Conservation (phyloP, 2,113 vertebrate species). For the Corythornis cristatus region DNA sequence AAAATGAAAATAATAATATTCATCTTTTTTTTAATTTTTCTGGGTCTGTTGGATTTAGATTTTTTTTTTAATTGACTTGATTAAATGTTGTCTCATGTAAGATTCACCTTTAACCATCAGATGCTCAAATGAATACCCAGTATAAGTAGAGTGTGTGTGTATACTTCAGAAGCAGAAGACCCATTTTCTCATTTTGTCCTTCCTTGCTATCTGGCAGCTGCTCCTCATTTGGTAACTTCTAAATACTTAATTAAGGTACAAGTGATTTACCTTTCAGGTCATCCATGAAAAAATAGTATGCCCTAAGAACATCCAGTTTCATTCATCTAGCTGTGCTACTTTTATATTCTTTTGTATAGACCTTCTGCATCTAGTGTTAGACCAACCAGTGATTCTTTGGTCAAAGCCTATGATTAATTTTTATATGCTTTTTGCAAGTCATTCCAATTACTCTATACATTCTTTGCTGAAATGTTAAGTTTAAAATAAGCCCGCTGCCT, state of each 20-base stretch:
- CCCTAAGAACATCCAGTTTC: background rate
- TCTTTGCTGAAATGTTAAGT: conserved; percentile 19
- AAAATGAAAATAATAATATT: background rate
- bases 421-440: background rate
- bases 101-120: background rate
- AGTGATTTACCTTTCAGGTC: background rate
- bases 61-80: background rate
- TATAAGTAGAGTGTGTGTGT: background rate
- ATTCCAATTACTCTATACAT: conserved; percentile 15
- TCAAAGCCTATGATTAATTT: background rate
- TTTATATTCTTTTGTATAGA: background rate
- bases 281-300: background rate
- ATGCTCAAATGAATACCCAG: background rate
- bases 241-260: conserved; percentile 24
- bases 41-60: background rate
- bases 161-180: background rate
- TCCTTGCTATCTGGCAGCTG: background rate
- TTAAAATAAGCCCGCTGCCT: conserved; percentile 23
- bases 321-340: background rate
- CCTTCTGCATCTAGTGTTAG: background rate
- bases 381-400: background rate
- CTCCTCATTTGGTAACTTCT: conserved; percentile 22
- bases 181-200: background rate
- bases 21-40: background rate
- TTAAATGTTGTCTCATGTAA: background rate